phyloP scores from a whole-genome alignment of 2,888 invertebrate genomes.

The Noctuana brunneofusca region DNA sequence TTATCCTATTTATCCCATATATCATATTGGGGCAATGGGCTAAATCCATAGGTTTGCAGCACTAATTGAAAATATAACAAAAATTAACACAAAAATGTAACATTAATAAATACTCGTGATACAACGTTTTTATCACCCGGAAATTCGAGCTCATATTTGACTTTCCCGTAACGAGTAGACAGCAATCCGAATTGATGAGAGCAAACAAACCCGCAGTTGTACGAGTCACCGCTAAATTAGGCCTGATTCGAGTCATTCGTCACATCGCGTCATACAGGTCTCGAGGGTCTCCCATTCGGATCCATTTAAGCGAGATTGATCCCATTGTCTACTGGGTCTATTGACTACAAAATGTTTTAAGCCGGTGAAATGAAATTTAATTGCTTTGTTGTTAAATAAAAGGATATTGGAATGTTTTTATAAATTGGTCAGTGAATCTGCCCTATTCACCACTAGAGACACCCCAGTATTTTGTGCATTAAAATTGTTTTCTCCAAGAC shows the following conservation, averaged over 20 bases:
- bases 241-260: conserved; percentile 37
- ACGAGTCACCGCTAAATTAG: conserved; percentile 27
- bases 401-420: background rate
- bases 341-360: background rate
- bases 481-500: too few species aligned
- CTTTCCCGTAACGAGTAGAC: conserved; percentile 28
- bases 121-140: conserved; percentile 1
- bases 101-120: too few species aligned
- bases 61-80: too few species aligned
- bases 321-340: conserved; percentile 1
- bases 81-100: too few species aligned
- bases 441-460: too few species aligned
- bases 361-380: background rate
- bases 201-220: conserved; percentile 20
- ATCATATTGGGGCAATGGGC: too few species aligned
- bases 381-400: background rate
- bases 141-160: conserved; percentile 22
- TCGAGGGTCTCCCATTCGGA: conserved; percentile 24
- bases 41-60: too few species aligned
- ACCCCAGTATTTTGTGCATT: too few species aligned
- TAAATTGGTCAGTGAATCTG: background rate
- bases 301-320: conserved; percentile 23
- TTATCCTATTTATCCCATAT: too few species aligned
- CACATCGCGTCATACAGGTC: conserved; percentile 40
- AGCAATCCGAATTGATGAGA: conserved; percentile 28